Evolutionary conservation across 2,113 vertebrate species (phyloP).

Genomic region (Himantopus leucocephalus): DNA sequence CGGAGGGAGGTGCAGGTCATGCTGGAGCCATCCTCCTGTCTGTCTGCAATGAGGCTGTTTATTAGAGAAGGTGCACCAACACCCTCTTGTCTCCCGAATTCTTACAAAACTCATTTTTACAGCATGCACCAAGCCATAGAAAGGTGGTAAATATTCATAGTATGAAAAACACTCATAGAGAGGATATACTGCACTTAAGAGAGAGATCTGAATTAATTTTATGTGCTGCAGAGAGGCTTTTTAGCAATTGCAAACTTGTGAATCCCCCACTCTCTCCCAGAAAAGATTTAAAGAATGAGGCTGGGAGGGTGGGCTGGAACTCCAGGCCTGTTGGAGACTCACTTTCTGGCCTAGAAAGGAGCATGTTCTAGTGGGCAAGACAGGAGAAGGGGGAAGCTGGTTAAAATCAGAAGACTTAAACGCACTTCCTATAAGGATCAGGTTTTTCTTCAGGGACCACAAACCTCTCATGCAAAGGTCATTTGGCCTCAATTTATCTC

Average conservation of each 20-base stretch:
- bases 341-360: neutral
- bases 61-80: neutral
- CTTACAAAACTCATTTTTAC: conserved; percentile 6
- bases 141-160: conserved; percentile 65
- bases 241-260: conserved; percentile 33
- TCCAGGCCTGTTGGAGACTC: neutral
- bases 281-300: neutral
- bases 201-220: conserved; percentile 20
- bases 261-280: neutral
- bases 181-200: conserved; percentile 23
- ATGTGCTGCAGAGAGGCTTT: conserved; percentile 12
- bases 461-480: neutral
- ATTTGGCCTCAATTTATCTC: neutral
- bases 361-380: no score
- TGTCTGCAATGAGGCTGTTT: neutral
- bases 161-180: conserved; percentile 16
- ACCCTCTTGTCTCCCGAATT: neutral
- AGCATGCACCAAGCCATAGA: neutral
- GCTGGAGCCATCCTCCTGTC: neutral
- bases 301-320: neutral
- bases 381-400: neutral
- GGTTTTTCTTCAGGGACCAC: neutral
- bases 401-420: neutral
- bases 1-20: neutral
- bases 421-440: neutral